Evolutionary conservation across 2,888 invertebrate species (phyloP), one percentile per base, ranked within the genome.

Genomic region (Xanthorhoe spadicearia): DNA sequence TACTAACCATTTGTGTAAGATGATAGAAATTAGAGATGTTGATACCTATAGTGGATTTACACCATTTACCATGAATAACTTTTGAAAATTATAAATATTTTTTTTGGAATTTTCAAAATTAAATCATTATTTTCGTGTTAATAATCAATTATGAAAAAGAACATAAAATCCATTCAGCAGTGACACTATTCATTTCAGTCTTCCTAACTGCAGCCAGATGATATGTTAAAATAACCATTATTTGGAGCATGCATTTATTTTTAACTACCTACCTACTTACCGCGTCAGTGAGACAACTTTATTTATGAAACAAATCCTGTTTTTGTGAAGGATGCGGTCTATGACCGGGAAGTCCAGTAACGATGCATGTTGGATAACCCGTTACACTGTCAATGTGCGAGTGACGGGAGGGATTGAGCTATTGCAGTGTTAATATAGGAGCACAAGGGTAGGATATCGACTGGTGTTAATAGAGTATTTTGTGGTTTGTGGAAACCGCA

Each of bases 231-330:
- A 68, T 72, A 72, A 68, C 63, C 50, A 70, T 69, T 69, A 74
- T 72, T 74, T 70, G 52, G 74, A 70, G 68, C 74, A 74, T 64
- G 70, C 71, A 71, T 71, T 70, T 74, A 74, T 74, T 74, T 74
- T 69, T 74, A 74, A 61, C 69, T 66, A 66, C 64, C 64, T 61
- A 70, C 62, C 64, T 69, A 69, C 65, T 57, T 28, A 49, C 61
- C 38, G 61, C 58, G 19, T 51, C 65, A 55, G 55, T 57, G 50
- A 67, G 23, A 62, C n/a, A 52, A 43, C 54, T 63, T 66, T 60
- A 54, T 23, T 62, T 65, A 51, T 49, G 59, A 64, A 61, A 64
- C n/a, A 69, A 72, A 56, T 51, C 52, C 60, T 59, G 64, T 53
- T 69, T 66, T 49, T 51, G 23, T 53, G 56, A 23, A 54, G 19